Evolutionary conservation across 2,888 invertebrate genomes (phyloP), one percentile per base, ranked within the genome.

Genomic region (Danaus chrysippus): DNA sequence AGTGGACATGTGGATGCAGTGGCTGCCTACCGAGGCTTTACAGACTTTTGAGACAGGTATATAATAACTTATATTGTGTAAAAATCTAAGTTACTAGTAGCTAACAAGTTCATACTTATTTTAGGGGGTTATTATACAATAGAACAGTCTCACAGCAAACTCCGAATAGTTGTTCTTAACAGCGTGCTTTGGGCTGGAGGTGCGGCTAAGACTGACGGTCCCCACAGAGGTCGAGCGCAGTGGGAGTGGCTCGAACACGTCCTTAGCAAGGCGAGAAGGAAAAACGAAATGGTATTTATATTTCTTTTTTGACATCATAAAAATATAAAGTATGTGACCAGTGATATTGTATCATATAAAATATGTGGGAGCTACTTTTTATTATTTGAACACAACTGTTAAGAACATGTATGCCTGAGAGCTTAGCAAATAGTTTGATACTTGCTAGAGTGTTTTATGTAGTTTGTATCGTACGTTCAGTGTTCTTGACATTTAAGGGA

Each of bases 121-220:
- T 3, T 72, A 97, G 97, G 97, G 81, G 97, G 98, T 62, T 98
- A 96, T 90, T 98, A 97, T 87, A 96, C 96, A 71, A 95, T 96
- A 78, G 96, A 96, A 81, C 94, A 95, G 76, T 95, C 96, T 65
- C 94, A 94, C 76, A 93, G 94, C 79, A 95, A 94, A 74, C 93
- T 97, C 61, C 93, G 96, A 72, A 95, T 98, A 69, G 93, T 98
- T 63, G 96, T 96, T 44, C 91, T 98, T 69, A 98, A 98, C 91
- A 97, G 97, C 67, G 97, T 97, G 83, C 92, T 97, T 59, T 97
- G 95, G 96, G 81, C 90, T 3, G 91, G 88, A 0, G 91, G 91
- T 0, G 86, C 84, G 0, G 78, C 86, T 8, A 79, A 84, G 61
- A 84, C 82, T 12, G 90, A 91, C 63, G 90, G 84, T 0, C 87